Evolutionary conservation across 92 coral and sea anemone genomes (phyloP), one percentile per base, ranked within the genome.

Genomic region (Actinernus sp.): DNA sequence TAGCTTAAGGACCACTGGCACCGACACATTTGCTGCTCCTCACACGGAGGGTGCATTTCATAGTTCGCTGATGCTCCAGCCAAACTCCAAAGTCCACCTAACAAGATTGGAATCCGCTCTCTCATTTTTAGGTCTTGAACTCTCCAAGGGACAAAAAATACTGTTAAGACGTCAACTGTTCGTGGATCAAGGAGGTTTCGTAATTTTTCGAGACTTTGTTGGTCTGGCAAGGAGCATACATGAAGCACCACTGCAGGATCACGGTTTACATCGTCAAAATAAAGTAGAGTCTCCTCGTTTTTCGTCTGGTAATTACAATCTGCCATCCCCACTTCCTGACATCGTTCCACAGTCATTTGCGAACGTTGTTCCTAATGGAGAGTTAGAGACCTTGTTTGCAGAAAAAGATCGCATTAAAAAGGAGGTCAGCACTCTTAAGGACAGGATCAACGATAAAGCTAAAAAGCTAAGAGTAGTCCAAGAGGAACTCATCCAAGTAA

Each of bases 351-450:
- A 57, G 5, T 7, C 28, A 3, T 28, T 27, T 18, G 32, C 28
- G 10, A 26, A 40, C 26, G 20, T 26, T 43, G 13, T 36, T 28
- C 13, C 65, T 20, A 48, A 51, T 22, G 57, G 17, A 5, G 47
- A 69, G 46, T 23, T 69, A 32, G 64, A 69, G 27, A 31, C 41
- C 1, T 26, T 69, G 43, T 3, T 69, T 14, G 9, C 40, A 36
- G 76, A 69, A 28, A 69, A 69, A 27, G 65, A 69, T 43, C 54
- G n/a, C 32, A 69, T 69, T 40, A 69, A 69, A 43, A 45, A 28
- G 3, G 65, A 69, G 55, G 57, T 69, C 1, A 11, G 26, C 17
- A 45, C 22, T 7, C 39, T 69, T 20, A 69, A 69, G 34, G 16
- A 26, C 4, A 69, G 60, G 28, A 36, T 55, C 26, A 50, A 43